Base-by-base conservation (phyloP, 2,113 vertebrate species). In the Platanista minor region DNA sequence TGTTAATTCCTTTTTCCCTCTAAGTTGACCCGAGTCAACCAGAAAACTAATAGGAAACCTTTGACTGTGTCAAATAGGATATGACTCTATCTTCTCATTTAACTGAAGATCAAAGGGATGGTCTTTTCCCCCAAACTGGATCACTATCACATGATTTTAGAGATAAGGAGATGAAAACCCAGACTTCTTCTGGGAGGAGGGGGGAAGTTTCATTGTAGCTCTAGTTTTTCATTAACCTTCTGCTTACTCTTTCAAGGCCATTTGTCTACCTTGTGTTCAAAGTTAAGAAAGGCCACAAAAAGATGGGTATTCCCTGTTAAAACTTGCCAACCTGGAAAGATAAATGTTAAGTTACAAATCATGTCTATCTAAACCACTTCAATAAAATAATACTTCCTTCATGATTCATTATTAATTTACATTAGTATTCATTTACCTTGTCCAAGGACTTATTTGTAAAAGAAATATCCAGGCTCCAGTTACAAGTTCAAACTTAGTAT, bases 211-310 rank as follows among this genome's bases (percentile, higher is more conserved):
- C 11, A 11, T 71, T 94, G 81, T 41, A 80, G 23, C 75, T 91
- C 14, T n/a, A 72, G 33, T 91, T 97, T 96, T 87, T 46, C 14
- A 84, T 95, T 96, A 97, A 96, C 90, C 36, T 96, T 23, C 88
- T 95, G 69, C 52, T 71, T 95, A 41, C 3, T 77, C 43, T 90
- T 54, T 61, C 84, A 81, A 95, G 18, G 25, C 72, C 3, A 75
- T 77, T 88, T 91, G 81, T 67, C 93, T 94, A 88, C 6, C 54
- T 18, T 62, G 6, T 49, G n/a, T 82, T 87, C 33, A 85, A 59
- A 90, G 20, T 71, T 75, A 64, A 80, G 29, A 9, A 77, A 59
- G 23, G 29, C 6, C 25, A 74, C 11, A 77, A 78, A 87, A 83
- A 6, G 23, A 46, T 59, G 2, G 13, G 5, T 54, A 74, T 36